Conservation (phyloP, 2,888 invertebrate genomes). For the Meteorus colon region DNA sequence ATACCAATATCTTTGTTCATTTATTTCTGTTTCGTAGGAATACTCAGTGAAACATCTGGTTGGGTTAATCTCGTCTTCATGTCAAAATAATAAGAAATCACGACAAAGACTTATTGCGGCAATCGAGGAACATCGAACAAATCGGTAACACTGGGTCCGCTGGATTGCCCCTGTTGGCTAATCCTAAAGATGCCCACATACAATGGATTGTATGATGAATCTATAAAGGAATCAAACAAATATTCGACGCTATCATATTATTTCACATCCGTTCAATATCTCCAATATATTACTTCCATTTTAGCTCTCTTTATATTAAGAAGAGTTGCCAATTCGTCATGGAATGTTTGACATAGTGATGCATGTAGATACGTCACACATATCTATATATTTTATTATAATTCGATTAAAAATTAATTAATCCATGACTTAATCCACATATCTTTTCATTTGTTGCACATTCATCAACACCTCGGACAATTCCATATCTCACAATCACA, state of each 20-base stretch:
- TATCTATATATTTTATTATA: too few relatives aligned
- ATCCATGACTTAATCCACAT: too few relatives aligned
- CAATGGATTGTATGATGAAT: not conserved
- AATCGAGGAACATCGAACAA: slow-evolving; percentile 77
- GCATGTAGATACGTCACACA: too few relatives aligned
- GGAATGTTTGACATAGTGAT: too few relatives aligned
- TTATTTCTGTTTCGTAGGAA: slow-evolving; percentile 76
- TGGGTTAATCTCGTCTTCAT: slow-evolving; percentile 88
- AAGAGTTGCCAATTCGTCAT: too few relatives aligned
- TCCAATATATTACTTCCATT: too few relatives aligned
- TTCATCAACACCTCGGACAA: too few relatives aligned
- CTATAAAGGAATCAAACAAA: not conserved
- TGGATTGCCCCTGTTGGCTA: not conserved
- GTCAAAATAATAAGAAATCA: slow-evolving; percentile 90
- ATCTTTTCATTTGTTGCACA: too few relatives aligned
- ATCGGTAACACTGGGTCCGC: slow-evolving; percentile 62
- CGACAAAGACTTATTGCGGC: slow-evolving; percentile 84
- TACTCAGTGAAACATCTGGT: slow-evolving; percentile 92
- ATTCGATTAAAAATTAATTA: too few relatives aligned
- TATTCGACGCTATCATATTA: not conserved
- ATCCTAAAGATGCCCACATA: not conserved
- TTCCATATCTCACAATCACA: too few relatives aligned
- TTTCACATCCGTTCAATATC: not conserved
- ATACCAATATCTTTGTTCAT: slow-evolving; percentile 3
- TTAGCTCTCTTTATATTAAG: too few relatives aligned